Evolutionary conservation across 2,797 vertebrate species (phyloP).

Genomic region (Halcyon smyrnensis): DNA sequence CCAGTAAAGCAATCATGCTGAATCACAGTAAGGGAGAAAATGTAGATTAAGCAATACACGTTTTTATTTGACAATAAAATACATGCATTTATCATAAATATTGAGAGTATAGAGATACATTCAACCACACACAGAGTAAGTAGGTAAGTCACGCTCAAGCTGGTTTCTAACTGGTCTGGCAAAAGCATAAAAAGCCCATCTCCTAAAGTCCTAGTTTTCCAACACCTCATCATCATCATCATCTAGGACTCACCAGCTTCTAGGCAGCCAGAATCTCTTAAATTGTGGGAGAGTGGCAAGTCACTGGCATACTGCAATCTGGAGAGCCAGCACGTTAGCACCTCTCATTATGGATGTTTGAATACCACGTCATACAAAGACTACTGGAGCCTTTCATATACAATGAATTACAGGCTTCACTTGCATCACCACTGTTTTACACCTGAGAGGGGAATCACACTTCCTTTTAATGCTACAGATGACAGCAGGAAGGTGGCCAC

Average conservation of each 20-base stretch:
- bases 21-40: background rate
- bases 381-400: background rate
- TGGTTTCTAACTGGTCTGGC: background rate
- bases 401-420: background rate
- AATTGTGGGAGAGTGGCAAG: background rate
- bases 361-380: background rate
- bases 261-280: background rate
- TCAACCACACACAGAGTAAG: background rate
- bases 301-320: background rate
- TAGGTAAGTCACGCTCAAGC: background rate
- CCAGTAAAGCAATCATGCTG: background rate
- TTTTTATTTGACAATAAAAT: background rate
- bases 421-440: background rate
- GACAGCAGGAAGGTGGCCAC: background rate
- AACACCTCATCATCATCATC: background rate
- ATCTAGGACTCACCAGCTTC: background rate
- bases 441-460: background rate
- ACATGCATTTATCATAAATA: background rate
- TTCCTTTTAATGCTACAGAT: background rate
- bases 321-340: background rate
- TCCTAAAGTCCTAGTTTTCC: background rate
- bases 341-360: background rate
- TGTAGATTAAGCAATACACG: background rate
- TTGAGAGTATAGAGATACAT: background rate
- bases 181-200: background rate